These are phyloP conservation scores for Colistium nudipinnis DNA, from an alignment of 2,113 vertebrate genomes.

Conservation along the genomic window DNA sequence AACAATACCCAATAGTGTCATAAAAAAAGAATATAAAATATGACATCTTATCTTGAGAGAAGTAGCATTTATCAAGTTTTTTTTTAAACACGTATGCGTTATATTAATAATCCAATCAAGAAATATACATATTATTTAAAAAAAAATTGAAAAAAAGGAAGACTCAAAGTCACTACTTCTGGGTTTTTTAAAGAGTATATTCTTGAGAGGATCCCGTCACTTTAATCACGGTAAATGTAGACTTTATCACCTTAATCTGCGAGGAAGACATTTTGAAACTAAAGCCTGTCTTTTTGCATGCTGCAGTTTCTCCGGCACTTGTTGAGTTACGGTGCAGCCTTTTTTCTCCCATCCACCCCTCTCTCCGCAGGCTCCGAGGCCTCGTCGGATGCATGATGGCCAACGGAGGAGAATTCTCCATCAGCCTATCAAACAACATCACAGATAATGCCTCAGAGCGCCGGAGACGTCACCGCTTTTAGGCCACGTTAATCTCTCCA, in stretches of 20 bases:
- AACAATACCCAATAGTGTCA: too few species aligned
- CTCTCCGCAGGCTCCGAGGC: background rate
- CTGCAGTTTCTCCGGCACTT: conserved; percentile 28
- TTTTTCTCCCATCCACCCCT: background rate
- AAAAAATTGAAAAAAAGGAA: too few species aligned
- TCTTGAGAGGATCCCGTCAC: background rate
- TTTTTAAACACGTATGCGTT: too few species aligned
- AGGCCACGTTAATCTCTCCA: conserved; percentile 67
- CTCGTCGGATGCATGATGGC: conserved; percentile 42
- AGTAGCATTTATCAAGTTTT: too few species aligned
- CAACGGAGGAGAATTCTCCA: conserved; percentile 51
- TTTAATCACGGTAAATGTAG: too few species aligned
- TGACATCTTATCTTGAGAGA: background rate
- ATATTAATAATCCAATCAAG: too few species aligned
- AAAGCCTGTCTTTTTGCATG: background rate
- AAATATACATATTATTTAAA: too few species aligned
- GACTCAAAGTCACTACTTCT: too few species aligned
- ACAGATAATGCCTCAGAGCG: conserved; percentile 74
- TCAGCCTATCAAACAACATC: conserved; percentile 69
- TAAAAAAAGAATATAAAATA: background rate
- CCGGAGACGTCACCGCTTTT: conserved; percentile 62
- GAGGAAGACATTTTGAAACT: conserved; percentile 31
- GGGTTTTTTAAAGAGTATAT: conserved; percentile 19
- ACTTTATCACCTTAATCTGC: conserved; percentile 19
- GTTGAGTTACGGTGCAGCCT: conserved; percentile 24